These are phyloP conservation scores for Montipora sp. DNA, from an alignment of 64 coral and sea anemone species.

Conservation along the genomic window DNA sequence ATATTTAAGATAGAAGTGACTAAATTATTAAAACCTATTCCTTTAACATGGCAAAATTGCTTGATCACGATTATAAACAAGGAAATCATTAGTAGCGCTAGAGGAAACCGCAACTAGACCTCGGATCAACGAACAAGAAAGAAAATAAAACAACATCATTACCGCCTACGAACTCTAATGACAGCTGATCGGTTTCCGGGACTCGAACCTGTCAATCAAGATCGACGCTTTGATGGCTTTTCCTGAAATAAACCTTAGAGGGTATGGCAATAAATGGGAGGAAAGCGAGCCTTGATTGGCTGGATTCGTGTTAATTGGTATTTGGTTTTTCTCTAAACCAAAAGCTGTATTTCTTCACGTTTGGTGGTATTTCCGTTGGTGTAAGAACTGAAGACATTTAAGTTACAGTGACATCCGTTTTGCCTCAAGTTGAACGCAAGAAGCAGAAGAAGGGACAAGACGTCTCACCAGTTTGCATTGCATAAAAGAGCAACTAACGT, in stretches of 20 bases:
- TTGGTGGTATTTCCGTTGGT: not conserved
- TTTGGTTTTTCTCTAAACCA: not conserved
- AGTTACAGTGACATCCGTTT: not conserved
- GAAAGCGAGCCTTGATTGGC: not conserved
- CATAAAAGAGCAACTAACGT: not conserved
- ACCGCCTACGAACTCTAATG: slow-evolving; percentile 9
- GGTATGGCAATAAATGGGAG: slow-evolving; percentile 4
- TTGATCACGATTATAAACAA: slow-evolving; percentile 7
- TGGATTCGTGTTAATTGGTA: not conserved
- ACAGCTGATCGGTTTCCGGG: slow-evolving; percentile 48
- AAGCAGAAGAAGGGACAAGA: not conserved
- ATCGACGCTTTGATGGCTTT: slow-evolving; percentile 30
- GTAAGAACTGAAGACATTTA: not conserved
- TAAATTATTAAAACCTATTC: slow-evolving; percentile 10
- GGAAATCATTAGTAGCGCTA: slow-evolving; percentile 19
- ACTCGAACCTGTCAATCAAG: slow-evolving; percentile 35
- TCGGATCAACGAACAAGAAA: slow-evolving; percentile 7
- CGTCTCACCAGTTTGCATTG: not conserved
- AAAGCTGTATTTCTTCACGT: not conserved
- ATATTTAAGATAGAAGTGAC: slow-evolving; percentile 3
- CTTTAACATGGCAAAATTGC: not conserved
- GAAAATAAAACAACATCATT: slow-evolving; percentile 36
- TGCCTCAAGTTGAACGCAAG: not conserved
- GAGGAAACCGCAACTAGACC: slow-evolving; percentile 17
- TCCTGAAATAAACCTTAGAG: not conserved